These are phyloP conservation scores for Geophilus truncorum DNA, from an alignment of 2,888 invertebrate species.

Conservation along the genomic window DNA sequence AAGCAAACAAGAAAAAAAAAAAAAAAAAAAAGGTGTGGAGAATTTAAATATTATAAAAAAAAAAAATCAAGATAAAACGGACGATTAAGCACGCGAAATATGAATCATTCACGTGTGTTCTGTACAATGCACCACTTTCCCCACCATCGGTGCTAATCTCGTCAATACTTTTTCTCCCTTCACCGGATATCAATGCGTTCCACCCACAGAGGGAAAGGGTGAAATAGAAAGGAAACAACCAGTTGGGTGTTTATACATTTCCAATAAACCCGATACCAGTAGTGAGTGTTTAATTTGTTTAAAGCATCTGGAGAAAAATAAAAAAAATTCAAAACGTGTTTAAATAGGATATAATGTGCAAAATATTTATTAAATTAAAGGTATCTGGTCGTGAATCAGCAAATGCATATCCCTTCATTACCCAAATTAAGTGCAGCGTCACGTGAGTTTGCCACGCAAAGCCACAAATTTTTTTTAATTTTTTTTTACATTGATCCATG, in stretches of 20 bases:
- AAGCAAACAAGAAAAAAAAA: neutral
- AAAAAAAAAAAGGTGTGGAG: neutral
- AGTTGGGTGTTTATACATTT: too few species aligned
- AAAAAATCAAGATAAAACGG: neutral
- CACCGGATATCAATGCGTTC: too few species aligned
- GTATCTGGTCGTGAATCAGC: neutral
- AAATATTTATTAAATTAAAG: constrained; percentile 3
- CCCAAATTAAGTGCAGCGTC: neutral
- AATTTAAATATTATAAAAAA: neutral
- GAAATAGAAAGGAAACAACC: too few species aligned
- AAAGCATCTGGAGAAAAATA: too few species aligned
- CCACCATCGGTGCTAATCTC: neutral
- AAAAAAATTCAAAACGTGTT: neutral
- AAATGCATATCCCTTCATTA: neutral
- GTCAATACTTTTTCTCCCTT: neutral
- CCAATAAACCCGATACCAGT: too few species aligned
- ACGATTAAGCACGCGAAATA: neutral
- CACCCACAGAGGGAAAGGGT: too few species aligned
- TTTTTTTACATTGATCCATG: neutral
- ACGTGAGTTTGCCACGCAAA: neutral
- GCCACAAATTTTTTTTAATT: neutral
- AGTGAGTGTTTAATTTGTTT: too few species aligned
- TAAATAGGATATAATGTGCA: neutral
- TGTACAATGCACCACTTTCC: neutral
- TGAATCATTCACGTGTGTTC: neutral